Evolutionary conservation across 2,113 vertebrate species (phyloP).

Genomic region (Tyrannus savana): DNA sequence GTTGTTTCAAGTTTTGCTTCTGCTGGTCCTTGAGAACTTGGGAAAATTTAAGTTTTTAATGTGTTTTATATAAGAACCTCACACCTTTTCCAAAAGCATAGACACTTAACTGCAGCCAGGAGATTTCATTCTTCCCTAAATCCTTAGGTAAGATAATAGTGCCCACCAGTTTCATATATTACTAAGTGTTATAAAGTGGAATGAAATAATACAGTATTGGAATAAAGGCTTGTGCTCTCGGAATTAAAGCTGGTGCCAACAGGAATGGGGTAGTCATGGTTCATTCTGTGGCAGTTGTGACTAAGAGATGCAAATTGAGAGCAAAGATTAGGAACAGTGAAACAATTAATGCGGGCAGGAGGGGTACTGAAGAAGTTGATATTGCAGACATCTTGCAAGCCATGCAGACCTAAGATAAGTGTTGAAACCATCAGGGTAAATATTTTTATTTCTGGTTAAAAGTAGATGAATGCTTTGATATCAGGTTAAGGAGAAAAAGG

Average conservation of each 20-base stretch:
- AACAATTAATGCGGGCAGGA: background rate
- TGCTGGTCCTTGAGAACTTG: background rate
- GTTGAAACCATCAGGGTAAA: background rate
- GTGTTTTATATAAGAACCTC: background rate
- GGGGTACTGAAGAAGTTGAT: background rate
- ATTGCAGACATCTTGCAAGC: background rate
- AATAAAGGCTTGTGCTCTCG: background rate
- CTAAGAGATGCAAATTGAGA: slow-evolving; percentile 28
- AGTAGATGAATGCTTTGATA: background rate
- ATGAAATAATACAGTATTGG: background rate
- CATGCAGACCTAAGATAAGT: background rate
- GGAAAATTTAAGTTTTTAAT: background rate
- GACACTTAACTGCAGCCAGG: background rate
- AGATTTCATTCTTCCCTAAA: background rate
- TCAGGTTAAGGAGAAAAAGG: background rate
- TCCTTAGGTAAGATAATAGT: background rate
- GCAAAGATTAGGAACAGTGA: background rate
- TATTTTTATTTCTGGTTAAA: background rate
- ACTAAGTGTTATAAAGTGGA: background rate
- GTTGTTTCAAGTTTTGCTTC: background rate
- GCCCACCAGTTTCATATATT: background rate
- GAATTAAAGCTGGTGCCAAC: background rate
- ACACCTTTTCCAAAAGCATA: background rate
- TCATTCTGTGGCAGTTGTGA: slow-evolving; percentile 1
- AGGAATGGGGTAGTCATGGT: background rate